These are phyloP conservation scores for Marmota monax DNA, from an alignment of 2,113 vertebrate genomes.

Conservation along the genomic window DNA sequence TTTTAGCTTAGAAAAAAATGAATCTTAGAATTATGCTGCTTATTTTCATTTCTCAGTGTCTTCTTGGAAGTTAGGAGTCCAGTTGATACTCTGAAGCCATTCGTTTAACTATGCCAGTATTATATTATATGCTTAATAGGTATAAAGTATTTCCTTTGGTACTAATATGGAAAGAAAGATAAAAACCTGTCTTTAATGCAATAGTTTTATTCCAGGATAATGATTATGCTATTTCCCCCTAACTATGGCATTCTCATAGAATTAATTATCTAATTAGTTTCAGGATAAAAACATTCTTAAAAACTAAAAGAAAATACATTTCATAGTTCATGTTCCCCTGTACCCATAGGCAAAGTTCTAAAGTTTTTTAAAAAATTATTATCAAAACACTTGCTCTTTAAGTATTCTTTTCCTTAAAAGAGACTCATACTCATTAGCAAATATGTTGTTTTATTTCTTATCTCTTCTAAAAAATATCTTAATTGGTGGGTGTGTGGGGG, in stretches of 20 bases:
- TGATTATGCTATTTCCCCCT: not conserved
- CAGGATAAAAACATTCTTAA: not conserved
- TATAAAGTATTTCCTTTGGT: not conserved
- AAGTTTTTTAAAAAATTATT: not conserved
- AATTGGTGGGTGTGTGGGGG: not conserved
- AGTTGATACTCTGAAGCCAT: not conserved
- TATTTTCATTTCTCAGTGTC: not conserved
- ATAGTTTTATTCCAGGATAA: not conserved
- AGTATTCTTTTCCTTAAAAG: conserved; percentile 21
- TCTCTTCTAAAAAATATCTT: not conserved
- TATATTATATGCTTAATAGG: not conserved
- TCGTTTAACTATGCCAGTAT: not conserved
- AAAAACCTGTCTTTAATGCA: conserved; percentile 45
- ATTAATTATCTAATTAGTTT: not conserved
- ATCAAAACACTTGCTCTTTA: not conserved
- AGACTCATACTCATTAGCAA: conserved; percentile 4
- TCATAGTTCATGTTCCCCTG: not conserved
- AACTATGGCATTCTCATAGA: not conserved
- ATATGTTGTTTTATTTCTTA: not conserved
- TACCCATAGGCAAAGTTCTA: not conserved
- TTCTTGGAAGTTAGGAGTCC: conserved; percentile 10
- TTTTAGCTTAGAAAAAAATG: conserved; percentile 3
- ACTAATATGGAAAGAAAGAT: not conserved
- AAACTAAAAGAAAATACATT: conserved; percentile 20
- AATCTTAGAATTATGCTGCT: not conserved